Evolutionary conservation across 2,888 invertebrate genomes (phyloP).

Genomic region (Thereva nobilitata): DNA sequence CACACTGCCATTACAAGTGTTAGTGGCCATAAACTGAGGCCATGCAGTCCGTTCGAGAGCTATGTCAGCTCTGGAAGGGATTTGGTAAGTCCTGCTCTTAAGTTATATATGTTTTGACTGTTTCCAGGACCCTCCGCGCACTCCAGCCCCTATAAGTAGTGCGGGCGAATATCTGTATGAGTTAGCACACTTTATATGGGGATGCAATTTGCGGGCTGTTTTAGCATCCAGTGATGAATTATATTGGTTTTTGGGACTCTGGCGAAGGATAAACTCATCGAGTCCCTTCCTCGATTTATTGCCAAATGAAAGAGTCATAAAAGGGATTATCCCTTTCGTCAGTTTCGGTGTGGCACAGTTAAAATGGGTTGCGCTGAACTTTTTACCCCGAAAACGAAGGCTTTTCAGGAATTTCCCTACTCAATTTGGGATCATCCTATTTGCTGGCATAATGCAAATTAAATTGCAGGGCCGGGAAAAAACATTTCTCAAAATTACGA

Average conservation of each 20-base stretch:
- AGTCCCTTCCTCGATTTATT: slow-evolving; percentile 7
- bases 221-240: slow-evolving; percentile 36
- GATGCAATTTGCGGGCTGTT: slow-evolving; percentile 37
- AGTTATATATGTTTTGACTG: slow-evolving; percentile 13
- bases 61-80: slow-evolving; percentile 67
- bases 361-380: no score
- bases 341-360: no score
- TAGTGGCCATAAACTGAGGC: slow-evolving; percentile 63
- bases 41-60: slow-evolving; percentile 78
- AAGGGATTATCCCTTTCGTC: slow-evolving; percentile 10
- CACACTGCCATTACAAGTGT: slow-evolving; percentile 67
- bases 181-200: slow-evolving; percentile 23
- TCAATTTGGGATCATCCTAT: no score
- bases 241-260: slow-evolving; percentile 31
- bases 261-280: slow-evolving; percentile 20
- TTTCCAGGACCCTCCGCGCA: not conserved
- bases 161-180: slow-evolving; percentile 12
- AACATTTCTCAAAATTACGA: not conserved
- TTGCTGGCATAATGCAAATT: no score
- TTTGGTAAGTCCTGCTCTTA: slow-evolving; percentile 52
- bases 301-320: not conserved
- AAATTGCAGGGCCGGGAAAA: not conserved
- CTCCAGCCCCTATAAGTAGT: not conserved
- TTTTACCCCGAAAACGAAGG: no score
- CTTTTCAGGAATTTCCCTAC: no score